A percentile compares a stretch with the other conserved stretches of the same genome.
These are phyloP conservation scores for Sturmia bella DNA, from an alignment of 2,888 invertebrate genomes.

Conservation along the genomic window DNA sequence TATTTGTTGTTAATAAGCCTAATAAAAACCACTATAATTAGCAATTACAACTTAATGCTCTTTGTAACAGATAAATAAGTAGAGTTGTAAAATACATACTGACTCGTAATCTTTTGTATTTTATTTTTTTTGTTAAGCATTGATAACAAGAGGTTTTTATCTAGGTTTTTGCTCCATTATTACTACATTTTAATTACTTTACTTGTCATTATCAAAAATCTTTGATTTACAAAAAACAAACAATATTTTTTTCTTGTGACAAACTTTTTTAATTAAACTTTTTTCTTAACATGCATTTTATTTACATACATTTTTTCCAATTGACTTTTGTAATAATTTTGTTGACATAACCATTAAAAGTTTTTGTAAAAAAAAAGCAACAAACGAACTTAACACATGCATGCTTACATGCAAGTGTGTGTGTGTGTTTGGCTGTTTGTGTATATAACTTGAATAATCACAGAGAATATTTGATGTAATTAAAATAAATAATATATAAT, in stretches of 20 bases:
- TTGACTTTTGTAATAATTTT: slow-evolving; percentile 49
- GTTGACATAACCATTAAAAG: slow-evolving; percentile 62
- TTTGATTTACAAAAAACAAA: slow-evolving; percentile 22
- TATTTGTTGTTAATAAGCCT: too few relatives aligned
- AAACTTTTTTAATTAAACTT: slow-evolving; percentile 53
- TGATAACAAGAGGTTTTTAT: too few relatives aligned
- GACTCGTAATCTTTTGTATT: too few relatives aligned
- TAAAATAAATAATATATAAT: slow-evolving; percentile 53
- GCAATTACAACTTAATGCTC: too few relatives aligned
- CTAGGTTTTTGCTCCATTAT: background rate
- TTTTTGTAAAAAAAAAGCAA: slow-evolving; percentile 22
- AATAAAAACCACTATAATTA: too few relatives aligned
- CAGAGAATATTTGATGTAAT: slow-evolving; percentile 57
- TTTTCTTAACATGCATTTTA: slow-evolving; percentile 3
- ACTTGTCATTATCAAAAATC: slow-evolving; percentile 42
- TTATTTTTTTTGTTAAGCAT: too few relatives aligned
- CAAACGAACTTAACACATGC: background rate
- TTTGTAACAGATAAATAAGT: too few relatives aligned
- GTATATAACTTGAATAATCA: slow-evolving; percentile 39
- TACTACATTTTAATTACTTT: slow-evolving; percentile 43
- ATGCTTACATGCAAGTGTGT: too few relatives aligned
- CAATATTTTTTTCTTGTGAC: background rate
- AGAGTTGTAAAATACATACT: too few relatives aligned
- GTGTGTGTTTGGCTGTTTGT: too few relatives aligned
- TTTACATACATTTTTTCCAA: slow-evolving; percentile 48